These are phyloP conservation scores for Xestia ashworthii DNA, from an alignment of 2,888 invertebrate genomes.

Conservation along the genomic window DNA sequence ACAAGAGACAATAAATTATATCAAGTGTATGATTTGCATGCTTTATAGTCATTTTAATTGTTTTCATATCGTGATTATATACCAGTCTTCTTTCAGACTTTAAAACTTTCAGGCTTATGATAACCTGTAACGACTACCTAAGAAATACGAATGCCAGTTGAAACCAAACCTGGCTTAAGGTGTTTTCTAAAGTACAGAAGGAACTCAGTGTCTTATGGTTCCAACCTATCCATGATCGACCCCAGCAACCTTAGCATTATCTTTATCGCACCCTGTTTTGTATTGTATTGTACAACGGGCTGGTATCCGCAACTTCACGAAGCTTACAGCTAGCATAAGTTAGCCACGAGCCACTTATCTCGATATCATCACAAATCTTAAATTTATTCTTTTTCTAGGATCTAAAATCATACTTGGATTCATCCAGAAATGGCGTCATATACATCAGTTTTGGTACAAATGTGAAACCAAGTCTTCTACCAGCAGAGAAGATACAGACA, in stretches of 20 bases:
- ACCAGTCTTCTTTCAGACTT: too few relatives aligned
- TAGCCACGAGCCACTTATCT: background rate
- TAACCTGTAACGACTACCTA: too few relatives aligned
- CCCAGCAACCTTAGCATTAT: background rate
- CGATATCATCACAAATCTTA: background rate
- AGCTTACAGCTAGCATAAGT: background rate
- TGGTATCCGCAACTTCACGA: too few relatives aligned
- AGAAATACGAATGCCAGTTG: background rate
- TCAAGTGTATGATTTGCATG: slow-evolving; percentile 1
- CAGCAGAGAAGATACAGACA: slow-evolving; percentile 72
- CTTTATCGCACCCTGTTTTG: too few relatives aligned
- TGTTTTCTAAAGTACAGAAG: background rate
- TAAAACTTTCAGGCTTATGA: background rate
- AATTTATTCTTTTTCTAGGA: slow-evolving; percentile 69
- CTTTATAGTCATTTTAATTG: too few relatives aligned
- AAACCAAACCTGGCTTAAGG: background rate
- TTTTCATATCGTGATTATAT: too few relatives aligned
- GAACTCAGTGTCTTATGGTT: background rate
- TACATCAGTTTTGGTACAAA: slow-evolving; percentile 86
- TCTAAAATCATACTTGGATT: slow-evolving; percentile 77
- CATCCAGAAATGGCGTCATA: slow-evolving; percentile 82
- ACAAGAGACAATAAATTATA: background rate
- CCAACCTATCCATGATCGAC: background rate
- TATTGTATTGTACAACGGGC: too few relatives aligned
- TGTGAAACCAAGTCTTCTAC: slow-evolving; percentile 74